Base-by-base conservation (phyloP, 2,888 invertebrate species). In the Adela reaumurella region DNA sequence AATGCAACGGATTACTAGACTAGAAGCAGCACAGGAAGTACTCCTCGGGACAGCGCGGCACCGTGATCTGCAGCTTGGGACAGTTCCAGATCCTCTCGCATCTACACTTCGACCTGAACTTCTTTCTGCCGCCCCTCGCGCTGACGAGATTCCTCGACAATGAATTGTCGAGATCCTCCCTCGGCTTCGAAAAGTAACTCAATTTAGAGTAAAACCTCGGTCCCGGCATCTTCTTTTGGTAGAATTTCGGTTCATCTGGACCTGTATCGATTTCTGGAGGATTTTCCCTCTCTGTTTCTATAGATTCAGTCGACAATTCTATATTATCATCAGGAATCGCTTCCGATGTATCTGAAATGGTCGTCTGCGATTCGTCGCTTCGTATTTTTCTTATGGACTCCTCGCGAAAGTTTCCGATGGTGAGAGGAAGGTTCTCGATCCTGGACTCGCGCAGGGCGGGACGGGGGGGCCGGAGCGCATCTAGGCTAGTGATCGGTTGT, bases 81-180 rank as follows among this genome's bases (percentile, higher is more conserved):
- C 80, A 81, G 53, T 81, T 79, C 65, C 70, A 74, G 18, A 81
- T 78, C 53, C 67, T 76, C 49, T 70, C 74, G 50, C 80, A 81
- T 1, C 74, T 58, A 51, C 80, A 81, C n/a, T 62, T 60, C 0
- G 77, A 77, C 43, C 61, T 59, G 50, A 70, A 81, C 46, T 57
- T 62, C 50, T 74, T 64, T 45, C 63, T 68, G 0, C 63, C 61
- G 35, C 35, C 58, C 46, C 14, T 18, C 28, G 6, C 58, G 59
- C 2, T 68, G 8, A 78, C 54, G n/a, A 66, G 56, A 51, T 76
- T 78, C 16, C 58, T 63, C 5, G 63, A 55, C 4, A 49, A 60
- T 57, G 2, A 62, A 59, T 16, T 55, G 56, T 55, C 52, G 2
- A 53, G 56, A 0, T 53, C 55, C 5, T 58, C 35, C 11, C 46